phyloP scores from a whole-genome alignment of 2,797 vertebrate genomes.

The Florisuga fusca region DNA sequence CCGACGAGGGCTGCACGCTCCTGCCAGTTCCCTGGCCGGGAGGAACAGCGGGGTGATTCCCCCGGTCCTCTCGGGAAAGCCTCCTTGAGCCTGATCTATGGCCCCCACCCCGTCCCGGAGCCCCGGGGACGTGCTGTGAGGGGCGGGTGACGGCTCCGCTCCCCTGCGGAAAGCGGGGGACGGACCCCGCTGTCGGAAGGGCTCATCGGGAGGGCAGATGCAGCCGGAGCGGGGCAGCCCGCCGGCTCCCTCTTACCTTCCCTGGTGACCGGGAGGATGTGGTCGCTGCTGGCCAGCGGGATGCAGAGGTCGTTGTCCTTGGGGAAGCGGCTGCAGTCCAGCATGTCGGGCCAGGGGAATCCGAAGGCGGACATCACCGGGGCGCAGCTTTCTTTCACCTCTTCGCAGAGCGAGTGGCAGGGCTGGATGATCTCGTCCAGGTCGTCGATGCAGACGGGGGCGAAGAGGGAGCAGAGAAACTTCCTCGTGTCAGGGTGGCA shows the following conservation, averaged over 20 bases:
- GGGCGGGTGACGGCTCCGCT: not conserved
- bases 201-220: not conserved
- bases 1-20: not conserved
- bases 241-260: slow-evolving; percentile 83
- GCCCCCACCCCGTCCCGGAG: not conserved
- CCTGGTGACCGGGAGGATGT: slow-evolving; percentile 84
- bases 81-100: not conserved
- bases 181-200: not conserved
- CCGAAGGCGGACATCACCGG: slow-evolving; percentile 98
- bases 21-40: not conserved
- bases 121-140: not conserved
- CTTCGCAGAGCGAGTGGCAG: slow-evolving; percentile 93
- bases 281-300: slow-evolving; percentile 86
- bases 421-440: slow-evolving; percentile 95
- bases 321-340: slow-evolving; percentile 93
- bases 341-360: slow-evolving; percentile 97
- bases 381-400: slow-evolving; percentile 91
- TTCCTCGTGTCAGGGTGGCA: slow-evolving; percentile 96
- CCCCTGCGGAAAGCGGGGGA: not conserved
- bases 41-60: not conserved
- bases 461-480: slow-evolving; percentile 97
- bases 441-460: slow-evolving; percentile 94
- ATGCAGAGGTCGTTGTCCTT: slow-evolving; percentile 96
- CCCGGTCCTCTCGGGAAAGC: not conserved
- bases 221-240: not conserved